Evolutionary conservation across 2,888 invertebrate genomes (phyloP), one percentile per base, ranked within the genome.

Genomic region (Bombylius discolor): DNA sequence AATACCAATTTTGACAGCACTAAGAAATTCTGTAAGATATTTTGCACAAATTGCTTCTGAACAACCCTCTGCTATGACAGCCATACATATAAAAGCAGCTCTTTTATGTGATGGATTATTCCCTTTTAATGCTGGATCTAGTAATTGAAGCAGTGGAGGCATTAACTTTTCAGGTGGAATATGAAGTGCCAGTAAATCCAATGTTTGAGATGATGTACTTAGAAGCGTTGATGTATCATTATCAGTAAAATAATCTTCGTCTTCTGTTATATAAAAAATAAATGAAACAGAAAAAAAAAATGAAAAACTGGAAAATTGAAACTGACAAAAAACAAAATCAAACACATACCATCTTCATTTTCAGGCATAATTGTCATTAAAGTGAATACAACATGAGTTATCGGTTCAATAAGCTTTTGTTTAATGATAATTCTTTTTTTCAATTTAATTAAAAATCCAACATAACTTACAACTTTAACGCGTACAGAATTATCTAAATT

Each of bases 31-130:
- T 63, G 83, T 78, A 47, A 89, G 73, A 69, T 86, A 86, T 71
- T 85, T 87, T 57, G 74, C 78, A 61, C 84, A 77, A 51, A 89
- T 84, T 59, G 83, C 79, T 64, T 88, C 87, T 0, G 86, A 80
- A 67, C 88, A 89, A 1, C 89, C 89, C 73, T 89, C 89, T 3
- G 85, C 83, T 58, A 86, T 76, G 32, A 88, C 84, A 31, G 87
- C 88, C 68, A 89, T 76, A 14, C 85, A 79, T 46, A 87, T 71
- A 69, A 83, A 88, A 2, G 84, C 83, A 8, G 85, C 87, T 65
- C 85, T 84, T 61, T 85, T 82, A 1, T 79, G 78, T 61, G 81
- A 78, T 11, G 81, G 75, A 64, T 86, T 79, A 11, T 71, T 72
- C 51, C 79, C 80, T 62, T 79, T 77, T 34, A 89, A 68, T 3